Evolutionary conservation across 2,113 vertebrate genomes (phyloP).

Genomic region (Ranitomeya variabilis): DNA sequence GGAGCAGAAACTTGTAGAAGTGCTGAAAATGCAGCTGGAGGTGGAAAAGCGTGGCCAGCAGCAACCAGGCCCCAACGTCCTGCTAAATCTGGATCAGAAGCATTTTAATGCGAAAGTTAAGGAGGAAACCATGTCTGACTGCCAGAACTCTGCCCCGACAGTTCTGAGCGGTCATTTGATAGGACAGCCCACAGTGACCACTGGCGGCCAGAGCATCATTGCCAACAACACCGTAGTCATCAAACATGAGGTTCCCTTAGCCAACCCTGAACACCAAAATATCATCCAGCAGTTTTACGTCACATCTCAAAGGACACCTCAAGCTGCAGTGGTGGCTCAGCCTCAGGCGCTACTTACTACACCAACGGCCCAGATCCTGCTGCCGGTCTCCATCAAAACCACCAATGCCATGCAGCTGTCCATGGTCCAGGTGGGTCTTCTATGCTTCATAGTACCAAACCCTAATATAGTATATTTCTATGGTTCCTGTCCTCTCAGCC

Average conservation of each 20-base stretch:
- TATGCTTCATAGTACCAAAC: neutral
- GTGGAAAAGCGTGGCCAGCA: slow-evolving; percentile 86
- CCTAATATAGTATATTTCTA: neutral
- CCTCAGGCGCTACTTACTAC: slow-evolving; percentile 82
- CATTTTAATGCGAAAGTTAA: slow-evolving; percentile 64
- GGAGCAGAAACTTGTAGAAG: slow-evolving; percentile 94
- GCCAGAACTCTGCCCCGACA: slow-evolving; percentile 68
- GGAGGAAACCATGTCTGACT: slow-evolving; percentile 72
- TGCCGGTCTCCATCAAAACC: slow-evolving; percentile 82
- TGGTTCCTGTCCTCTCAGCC: neutral
- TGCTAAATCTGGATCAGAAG: slow-evolving; percentile 63
- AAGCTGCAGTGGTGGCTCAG: slow-evolving; percentile 72
- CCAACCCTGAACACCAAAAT: slow-evolving; percentile 70
- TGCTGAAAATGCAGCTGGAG: slow-evolving; percentile 94
- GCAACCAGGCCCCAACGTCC: slow-evolving; percentile 53
- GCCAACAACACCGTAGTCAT: slow-evolving; percentile 76
- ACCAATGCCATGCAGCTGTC: slow-evolving; percentile 78
- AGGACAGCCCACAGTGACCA: slow-evolving; percentile 62
- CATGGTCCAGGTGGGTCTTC: slow-evolving; percentile 78
- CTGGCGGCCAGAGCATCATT: slow-evolving; percentile 66
- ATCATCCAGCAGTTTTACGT: slow-evolving; percentile 81
- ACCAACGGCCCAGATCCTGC: slow-evolving; percentile 79
- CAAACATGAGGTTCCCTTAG: slow-evolving; percentile 76
- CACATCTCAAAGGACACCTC: slow-evolving; percentile 79
- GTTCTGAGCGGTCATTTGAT: slow-evolving; percentile 60